Base-by-base conservation (phyloP, 1,140 invertebrate species). In the Bombus confusus region DNA sequence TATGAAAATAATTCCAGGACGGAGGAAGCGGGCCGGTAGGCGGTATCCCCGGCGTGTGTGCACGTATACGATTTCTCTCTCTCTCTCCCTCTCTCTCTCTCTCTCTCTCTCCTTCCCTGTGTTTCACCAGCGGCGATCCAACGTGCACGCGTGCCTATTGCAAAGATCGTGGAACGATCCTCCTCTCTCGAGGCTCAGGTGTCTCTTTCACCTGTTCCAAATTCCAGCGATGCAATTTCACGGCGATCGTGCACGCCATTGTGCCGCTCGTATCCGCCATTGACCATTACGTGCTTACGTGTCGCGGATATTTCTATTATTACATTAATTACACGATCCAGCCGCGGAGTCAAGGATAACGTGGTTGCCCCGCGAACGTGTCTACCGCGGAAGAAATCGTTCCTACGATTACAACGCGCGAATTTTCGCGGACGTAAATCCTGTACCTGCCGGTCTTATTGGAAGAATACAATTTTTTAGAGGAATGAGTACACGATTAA, bases 1-100 rank as follows among this genome's bases (percentile, higher is more conserved):
- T 94, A 94, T 94, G 92, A 92, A 94, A 94, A 94, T 94, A 92
- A 94, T 94, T 93, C 92, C 89, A 66, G 72, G 77, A 88, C 89
- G 89, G 88, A 91, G 90, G 79, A 92, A 92, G 87, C 88, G 72
- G 86, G 88, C 28, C 79, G 69, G 82, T 77, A 74, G 81, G 81
- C 39, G 86, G 82, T 83, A 37, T 71, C 31, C 82, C 62, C 74
- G 72, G 43, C 41, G 69, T 87, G 73, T 71, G 85, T 80, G 64
- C 80, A 87, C 88, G 77, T 85, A 37, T n/a, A 77, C 68, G 47
- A 25, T 79, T 52, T 57, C 78, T 66, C 68, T 59, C 5, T 15
- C 12, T 64, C 25, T 76, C 68, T 52, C 18, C 75, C 22, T 62
- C 77, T 66, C 59, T 47, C 25, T 62, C 3, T 59, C 18, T 80